Evolutionary conservation across 2,888 invertebrate species (phyloP).

Genomic region (Tetanocera ferruginea): DNA sequence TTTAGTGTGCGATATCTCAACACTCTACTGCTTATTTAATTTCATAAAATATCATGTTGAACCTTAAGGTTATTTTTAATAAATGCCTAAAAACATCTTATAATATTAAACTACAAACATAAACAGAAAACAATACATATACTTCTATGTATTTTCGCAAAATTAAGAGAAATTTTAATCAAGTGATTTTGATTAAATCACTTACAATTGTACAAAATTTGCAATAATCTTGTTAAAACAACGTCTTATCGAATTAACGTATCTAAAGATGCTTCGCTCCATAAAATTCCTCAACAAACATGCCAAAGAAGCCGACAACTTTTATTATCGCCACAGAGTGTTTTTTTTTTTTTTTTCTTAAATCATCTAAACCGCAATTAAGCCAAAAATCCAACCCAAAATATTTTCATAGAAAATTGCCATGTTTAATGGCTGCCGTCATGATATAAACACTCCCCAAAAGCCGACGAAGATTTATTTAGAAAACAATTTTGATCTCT

Average conservation of each 20-base stretch:
- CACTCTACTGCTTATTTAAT: too few relatives aligned
- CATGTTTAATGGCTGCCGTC: not conserved
- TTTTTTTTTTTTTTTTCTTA: not conserved
- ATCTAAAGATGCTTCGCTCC: not conserved
- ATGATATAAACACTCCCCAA: not conserved
- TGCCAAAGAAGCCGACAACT: not conserved
- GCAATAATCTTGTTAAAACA: too few relatives aligned
- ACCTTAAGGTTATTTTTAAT: too few relatives aligned
- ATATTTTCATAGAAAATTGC: not conserved
- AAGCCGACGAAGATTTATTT: not conserved
- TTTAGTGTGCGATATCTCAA: too few relatives aligned
- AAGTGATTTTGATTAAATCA: too few relatives aligned
- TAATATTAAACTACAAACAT: too few relatives aligned
- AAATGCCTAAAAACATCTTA: too few relatives aligned
- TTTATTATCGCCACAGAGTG: not conserved
- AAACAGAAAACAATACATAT: too few relatives aligned
- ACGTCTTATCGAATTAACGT: too few relatives aligned
- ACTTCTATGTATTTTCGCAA: too few relatives aligned
- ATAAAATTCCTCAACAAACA: not conserved
- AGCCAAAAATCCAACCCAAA: not conserved
- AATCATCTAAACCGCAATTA: not conserved
- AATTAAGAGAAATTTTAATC: not conserved
- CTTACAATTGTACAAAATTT: too few relatives aligned
- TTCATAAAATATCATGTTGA: too few relatives aligned
- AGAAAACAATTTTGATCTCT: not conserved